Evolutionary conservation across 2,888 invertebrate genomes (phyloP), one percentile per base, ranked within the genome.

Genomic region (Macaria liturata): DNA sequence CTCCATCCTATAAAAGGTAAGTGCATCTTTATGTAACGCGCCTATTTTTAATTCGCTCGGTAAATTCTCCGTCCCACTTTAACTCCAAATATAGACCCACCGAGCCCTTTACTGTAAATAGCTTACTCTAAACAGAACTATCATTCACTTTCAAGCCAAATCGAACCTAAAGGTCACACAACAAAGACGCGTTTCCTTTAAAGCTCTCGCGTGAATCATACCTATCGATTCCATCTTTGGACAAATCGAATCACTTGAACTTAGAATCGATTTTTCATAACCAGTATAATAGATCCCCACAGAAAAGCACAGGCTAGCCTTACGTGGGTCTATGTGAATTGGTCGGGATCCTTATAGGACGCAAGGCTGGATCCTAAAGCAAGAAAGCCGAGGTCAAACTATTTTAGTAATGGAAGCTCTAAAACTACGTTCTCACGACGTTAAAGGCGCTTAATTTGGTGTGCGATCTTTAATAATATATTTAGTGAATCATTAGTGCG

Each of bases 211-310:
- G 77, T 84, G 84, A 83, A 62, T 83, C 82, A 84, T 74, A 60
- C 68, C 54, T 53, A 65, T 68, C 74, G 67, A 67, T 55, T 62
- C 84, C 83, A 70, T 81, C 66, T 84, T 74, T 80, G 85, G 85
- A 72, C 77, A 85, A 83, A 84, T 83, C 76, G 74, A 79, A 78
- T 75, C 58, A 70, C 70, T 70, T 68, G 72, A 77, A 77, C 73
- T 71, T 75, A 71, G 71, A 70, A 57, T 58, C 69, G 78, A 76
- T 81, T 78, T 82, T 75, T 49, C 31, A 50, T 46, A 30, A 48
- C 65, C 62, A 64, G 56, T 45, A 53, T 30, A 32, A 8, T 9
- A 46, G 48, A 55, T 6, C 59, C 49, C 37, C 49, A 4, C 7
- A 9, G 9, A 37, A 32, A 4, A 54, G 42, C 9, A 8, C 31